Base-by-base conservation (phyloP, 2,797 vertebrate genomes). In the Enteromius afrohamiltoni region DNA sequence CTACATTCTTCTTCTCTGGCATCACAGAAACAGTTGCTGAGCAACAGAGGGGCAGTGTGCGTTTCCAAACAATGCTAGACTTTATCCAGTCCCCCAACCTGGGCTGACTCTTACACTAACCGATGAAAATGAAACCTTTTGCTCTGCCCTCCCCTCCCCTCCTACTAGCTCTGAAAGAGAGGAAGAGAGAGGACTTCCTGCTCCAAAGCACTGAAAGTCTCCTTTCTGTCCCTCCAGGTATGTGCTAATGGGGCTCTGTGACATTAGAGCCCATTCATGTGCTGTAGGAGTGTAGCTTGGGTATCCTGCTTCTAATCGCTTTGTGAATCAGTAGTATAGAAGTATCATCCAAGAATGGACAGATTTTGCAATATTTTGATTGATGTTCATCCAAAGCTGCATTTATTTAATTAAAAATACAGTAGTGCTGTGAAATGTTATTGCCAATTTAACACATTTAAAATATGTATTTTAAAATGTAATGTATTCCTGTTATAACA, bases 51-150 rank as follows among this genome's bases (percentile, higher is more conserved):
- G 45, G 49, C 64, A 77, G 85, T 83, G 80, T 70, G 75, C 83
- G 83, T 88, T 81, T 68, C 87, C 83, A 88, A 90, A 92, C 91
- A 94, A 93, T 92, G 87, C 80, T 80, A 80, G 53, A 49, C 85
- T 92, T 95, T 88, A 93, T 93, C 91, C 90, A 77, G 0, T 17
- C 84, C 55, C 86, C 69, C 75, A 81, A 86, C 87, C 87, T 75
- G 0, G 17, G 62, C 82, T 83, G 49, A 82, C 79, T 80, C 83
- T 84, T 88, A 83, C 82, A 83, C 60, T 73, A 1, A 86, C 86
- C 68, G 85, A 90, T 89, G 83, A 89, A 92, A 93, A 92, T 88
- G 85, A 80, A 83, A 69, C 75, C 90, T 92, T 91, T 92, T 31
- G 31, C 80, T 75, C 16, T 29, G 23, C 45, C 77, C 34, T 11